Base-by-base conservation (phyloP, 2,888 invertebrate genomes). In the Protophormia terraenovae region DNA sequence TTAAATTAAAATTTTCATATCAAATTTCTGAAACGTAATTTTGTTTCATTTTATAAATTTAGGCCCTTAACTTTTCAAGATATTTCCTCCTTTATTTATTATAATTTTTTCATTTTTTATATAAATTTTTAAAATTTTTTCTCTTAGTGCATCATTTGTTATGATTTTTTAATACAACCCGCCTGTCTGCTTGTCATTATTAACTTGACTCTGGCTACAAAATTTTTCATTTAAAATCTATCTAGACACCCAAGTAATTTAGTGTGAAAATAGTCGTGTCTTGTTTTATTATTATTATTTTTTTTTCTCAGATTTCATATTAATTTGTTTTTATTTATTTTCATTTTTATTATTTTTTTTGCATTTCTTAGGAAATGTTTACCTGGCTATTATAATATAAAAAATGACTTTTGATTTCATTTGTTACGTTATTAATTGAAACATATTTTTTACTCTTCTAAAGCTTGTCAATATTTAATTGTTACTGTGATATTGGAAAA, bases 381-480 rank as follows among this genome's bases (percentile, higher is more conserved):
- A 66, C 6, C 67, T 29, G 45, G 5, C 22, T 60, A 66, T 83
- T 83, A 73, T 66, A 67, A 72, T n/a, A n/a, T 84, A 77, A 80
- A 84, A 84, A 72, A 84, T 84, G 53, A 84, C 84, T 80, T 84
- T 84, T 84, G 76, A 84, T 84, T 84, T 84, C 80, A 72, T 80
- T 84, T 77, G 76, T 80, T 72, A 66, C 38, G 66, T 83, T 77
- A 78, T 77, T 77, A 78, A 77, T 72, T 72, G 50, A 73, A 72
- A 62, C 5, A 53, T 67, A 73, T 83, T 58, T 82, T 41, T 82
- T 62, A 76, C 67, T 58, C 10, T 45, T 3, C n/a, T 35, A 22
- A 72, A 55, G 27, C 64, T 8, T 78, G 83, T 72, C 78, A 77
- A 77, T 83, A 77, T 69, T 82, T 82, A 16, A 41, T 69, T 12